Conservation (phyloP, 2,113 vertebrate genomes). For the Rostratula benghalensis region DNA sequence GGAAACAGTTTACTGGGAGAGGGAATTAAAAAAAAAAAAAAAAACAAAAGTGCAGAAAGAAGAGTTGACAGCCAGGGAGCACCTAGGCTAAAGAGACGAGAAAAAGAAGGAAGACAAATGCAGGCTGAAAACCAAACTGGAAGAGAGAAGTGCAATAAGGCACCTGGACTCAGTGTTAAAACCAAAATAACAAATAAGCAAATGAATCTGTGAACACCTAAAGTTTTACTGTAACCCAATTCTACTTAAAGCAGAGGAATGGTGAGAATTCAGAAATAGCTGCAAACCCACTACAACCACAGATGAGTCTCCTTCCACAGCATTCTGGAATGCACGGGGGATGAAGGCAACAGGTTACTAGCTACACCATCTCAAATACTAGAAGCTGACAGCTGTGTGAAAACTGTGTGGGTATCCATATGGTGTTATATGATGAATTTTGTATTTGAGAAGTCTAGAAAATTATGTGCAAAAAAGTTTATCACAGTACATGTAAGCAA, state of each 20-base stretch:
- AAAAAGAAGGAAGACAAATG: not conserved
- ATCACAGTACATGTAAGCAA: not conserved
- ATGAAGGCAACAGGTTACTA: slow-evolving; percentile 47
- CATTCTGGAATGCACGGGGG: not conserved
- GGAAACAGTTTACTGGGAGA: not conserved
- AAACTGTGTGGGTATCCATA: slow-evolving; percentile 59
- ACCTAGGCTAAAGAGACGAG: not conserved
- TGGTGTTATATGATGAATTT: slow-evolving; percentile 24
- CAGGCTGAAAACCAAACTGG: not conserved
- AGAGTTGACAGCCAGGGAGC: not conserved
- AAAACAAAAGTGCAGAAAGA: not conserved
- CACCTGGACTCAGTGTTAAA: not conserved
- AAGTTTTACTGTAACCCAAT: not conserved
- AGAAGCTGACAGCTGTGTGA: slow-evolving; percentile 60
- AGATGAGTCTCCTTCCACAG: slow-evolving; percentile 4
- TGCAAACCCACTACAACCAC: slow-evolving; percentile 19
- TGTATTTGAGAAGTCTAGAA: slow-evolving; percentile 28
- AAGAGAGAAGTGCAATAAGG: not conserved
- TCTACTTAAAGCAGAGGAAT: slow-evolving; percentile 2
- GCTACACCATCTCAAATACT: slow-evolving; percentile 26
- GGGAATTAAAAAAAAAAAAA: not conserved
- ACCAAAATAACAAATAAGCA: not conserved
- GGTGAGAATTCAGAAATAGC: slow-evolving; percentile 24
- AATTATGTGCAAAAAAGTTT: not conserved
- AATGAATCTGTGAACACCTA: not conserved